Evolutionary conservation across 2,797 vertebrate species (phyloP).

Genomic region (Phataginus tricuspis): DNA sequence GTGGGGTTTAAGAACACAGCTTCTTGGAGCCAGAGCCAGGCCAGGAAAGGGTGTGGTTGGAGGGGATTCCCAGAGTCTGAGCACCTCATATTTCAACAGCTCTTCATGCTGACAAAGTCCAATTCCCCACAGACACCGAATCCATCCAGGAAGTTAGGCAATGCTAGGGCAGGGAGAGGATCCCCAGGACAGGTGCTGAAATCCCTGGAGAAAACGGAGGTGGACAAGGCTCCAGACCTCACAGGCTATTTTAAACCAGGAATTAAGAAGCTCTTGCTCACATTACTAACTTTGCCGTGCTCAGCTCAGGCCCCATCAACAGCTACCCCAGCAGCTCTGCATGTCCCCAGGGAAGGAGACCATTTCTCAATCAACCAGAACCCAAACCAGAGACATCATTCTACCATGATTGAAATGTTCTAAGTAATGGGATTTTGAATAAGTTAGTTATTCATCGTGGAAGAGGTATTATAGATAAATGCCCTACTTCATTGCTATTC

Average conservation of each 20-base stretch:
- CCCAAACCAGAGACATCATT: slow-evolving; percentile 67
- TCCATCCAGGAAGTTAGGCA: not conserved
- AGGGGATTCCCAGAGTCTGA: not conserved
- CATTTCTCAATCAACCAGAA: slow-evolving; percentile 58
- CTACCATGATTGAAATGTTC: slow-evolving; percentile 69
- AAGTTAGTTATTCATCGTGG: slow-evolving; percentile 78
- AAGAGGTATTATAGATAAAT: slow-evolving; percentile 74
- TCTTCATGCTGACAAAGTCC: not conserved
- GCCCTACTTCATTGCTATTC: slow-evolving; percentile 77
- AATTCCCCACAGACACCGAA: not conserved
- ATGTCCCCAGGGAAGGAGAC: slow-evolving; percentile 48
- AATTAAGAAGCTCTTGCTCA: not conserved
- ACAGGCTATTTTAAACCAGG: not conserved
- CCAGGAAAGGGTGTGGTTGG: not conserved
- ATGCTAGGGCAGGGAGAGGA: not conserved
- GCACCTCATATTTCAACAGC: not conserved
- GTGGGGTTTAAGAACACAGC: not conserved
- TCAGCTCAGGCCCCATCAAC: slow-evolving; percentile 40
- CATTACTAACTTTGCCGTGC: not conserved
- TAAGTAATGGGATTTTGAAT: slow-evolving; percentile 65
- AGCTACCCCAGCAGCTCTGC: slow-evolving; percentile 48
- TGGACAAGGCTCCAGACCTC: not conserved
- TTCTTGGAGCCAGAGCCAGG: not conserved
- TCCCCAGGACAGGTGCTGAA: not conserved
- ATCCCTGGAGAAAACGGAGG: not conserved